Percentiles rank a stretch among this genome's conserved stretches.
These are phyloP conservation scores for Phengaris arion DNA, from an alignment of 2,888 invertebrate genomes.

Conservation along the genomic window DNA sequence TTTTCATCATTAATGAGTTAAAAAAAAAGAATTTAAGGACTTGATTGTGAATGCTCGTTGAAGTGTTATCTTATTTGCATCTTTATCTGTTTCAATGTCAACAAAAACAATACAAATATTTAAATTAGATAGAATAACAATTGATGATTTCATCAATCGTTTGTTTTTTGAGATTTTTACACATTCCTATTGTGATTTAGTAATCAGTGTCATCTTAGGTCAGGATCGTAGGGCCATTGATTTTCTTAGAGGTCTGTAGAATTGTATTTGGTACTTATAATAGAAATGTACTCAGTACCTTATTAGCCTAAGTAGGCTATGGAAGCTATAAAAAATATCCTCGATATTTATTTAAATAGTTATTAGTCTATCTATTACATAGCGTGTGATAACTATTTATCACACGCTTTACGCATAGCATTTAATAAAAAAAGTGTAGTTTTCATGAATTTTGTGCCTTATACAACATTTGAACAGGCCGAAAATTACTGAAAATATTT, in stretches of 20 bases:
- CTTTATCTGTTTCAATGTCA: slow-evolving; percentile 20
- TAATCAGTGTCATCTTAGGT: neutral
- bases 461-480: no score
- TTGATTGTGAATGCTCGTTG: neutral
- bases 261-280: neutral
- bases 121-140: slow-evolving; percentile 9
- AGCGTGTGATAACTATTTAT: no score
- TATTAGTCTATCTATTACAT: no score
- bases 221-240: neutral
- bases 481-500: no score
- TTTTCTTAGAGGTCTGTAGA: neutral
- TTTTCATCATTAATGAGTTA: neutral
- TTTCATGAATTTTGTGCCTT: no score
- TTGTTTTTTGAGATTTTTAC: slow-evolving; percentile 18
- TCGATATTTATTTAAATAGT: no score
- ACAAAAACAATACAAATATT: slow-evolving; percentile 9
- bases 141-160: neutral
- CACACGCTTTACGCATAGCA: no score
- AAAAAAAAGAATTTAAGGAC: neutral
- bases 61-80: neutral
- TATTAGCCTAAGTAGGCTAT: no score
- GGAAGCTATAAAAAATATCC: no score
- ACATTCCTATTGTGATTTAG: neutral
- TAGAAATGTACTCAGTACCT: no score
- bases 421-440: no score